Evolutionary conservation across 1,140 invertebrate genomes (phyloP).

Genomic region (Drosophila parvula): DNA sequence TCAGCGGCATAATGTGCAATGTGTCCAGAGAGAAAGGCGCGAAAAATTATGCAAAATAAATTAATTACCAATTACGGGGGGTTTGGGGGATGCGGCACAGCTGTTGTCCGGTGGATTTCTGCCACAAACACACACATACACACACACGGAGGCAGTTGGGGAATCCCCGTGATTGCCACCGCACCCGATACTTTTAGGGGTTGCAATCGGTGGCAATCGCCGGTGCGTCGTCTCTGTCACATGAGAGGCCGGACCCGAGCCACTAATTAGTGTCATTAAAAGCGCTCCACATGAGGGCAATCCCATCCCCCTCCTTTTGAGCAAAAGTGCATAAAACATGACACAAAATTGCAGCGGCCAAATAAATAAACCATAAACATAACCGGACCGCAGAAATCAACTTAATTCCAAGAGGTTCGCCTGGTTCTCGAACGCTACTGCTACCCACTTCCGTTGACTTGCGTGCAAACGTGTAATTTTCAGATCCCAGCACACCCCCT

Average conservation of each 20-base stretch:
- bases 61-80: conserved; percentile 78
- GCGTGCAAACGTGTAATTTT: conserved; percentile 77
- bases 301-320: neutral
- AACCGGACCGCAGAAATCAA: conserved; percentile 73
- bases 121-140: neutral
- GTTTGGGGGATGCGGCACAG: conserved; percentile 44
- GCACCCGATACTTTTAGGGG: conserved; percentile 17
- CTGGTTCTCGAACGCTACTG: neutral
- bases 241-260: conserved; percentile 25
- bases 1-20: conserved; percentile 72
- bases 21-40: conserved; percentile 41
- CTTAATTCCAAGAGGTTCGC: conserved; percentile 41
- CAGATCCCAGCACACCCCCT: conserved; percentile 1
- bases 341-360: conserved; percentile 70
- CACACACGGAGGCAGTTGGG: neutral
- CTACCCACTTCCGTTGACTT: conserved; percentile 71
- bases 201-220: conserved; percentile 39
- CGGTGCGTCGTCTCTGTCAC: conserved; percentile 76
- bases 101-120: conserved; percentile 62
- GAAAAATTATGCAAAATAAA: conserved; percentile 81
- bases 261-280: conserved; percentile 84
- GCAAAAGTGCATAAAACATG: conserved; percentile 60
- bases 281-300: conserved; percentile 37
- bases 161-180: conserved; percentile 3
- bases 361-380: conserved; percentile 80